phyloP scores from a whole-genome alignment of 2,888 invertebrate genomes.

The Ophion slaviceki region DNA sequence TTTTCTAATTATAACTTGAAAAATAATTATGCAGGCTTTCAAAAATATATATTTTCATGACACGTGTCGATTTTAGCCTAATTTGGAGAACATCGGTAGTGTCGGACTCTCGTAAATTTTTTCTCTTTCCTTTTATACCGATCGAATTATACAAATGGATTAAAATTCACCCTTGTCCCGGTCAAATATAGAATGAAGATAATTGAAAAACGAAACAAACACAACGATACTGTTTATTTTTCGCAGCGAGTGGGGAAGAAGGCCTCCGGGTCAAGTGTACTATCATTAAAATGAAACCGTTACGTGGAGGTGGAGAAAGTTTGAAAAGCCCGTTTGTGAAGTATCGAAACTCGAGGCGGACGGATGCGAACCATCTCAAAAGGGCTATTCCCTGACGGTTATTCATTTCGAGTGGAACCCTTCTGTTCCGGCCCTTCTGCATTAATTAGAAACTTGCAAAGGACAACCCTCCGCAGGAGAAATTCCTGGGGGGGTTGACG shows the following conservation, averaged over 20 bases:
- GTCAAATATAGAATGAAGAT: background rate
- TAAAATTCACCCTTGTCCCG: too few species aligned
- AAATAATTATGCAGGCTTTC: too few species aligned
- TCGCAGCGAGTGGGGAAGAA: background rate
- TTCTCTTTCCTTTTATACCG: too few species aligned
- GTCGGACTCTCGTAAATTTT: too few species aligned
- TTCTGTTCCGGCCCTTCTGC: slow-evolving; percentile 58
- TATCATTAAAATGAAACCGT: slow-evolving; percentile 30
- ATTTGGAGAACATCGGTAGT: too few species aligned
- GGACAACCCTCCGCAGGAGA: slow-evolving; percentile 37
- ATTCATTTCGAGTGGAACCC: slow-evolving; percentile 33
- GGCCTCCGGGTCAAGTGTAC: slow-evolving; percentile 16
- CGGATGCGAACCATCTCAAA: slow-evolving; percentile 5
- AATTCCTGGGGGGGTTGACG: background rate
- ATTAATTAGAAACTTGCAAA: slow-evolving; percentile 62
- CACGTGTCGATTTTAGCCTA: too few species aligned
- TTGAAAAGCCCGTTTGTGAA: background rate
- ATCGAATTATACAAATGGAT: too few species aligned
- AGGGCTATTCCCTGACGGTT: slow-evolving; percentile 2
- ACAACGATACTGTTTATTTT: background rate
- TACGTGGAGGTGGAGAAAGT: background rate
- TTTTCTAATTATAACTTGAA: too few species aligned
- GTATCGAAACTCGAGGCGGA: background rate
- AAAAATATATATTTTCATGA: too few species aligned
- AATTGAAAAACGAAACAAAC: background rate